A percentile compares a stretch with the other conserved stretches of the same genome.
Evolutionary conservation across 2,888 invertebrate genomes (phyloP).

Genomic region (Cheilosia scutellata): DNA sequence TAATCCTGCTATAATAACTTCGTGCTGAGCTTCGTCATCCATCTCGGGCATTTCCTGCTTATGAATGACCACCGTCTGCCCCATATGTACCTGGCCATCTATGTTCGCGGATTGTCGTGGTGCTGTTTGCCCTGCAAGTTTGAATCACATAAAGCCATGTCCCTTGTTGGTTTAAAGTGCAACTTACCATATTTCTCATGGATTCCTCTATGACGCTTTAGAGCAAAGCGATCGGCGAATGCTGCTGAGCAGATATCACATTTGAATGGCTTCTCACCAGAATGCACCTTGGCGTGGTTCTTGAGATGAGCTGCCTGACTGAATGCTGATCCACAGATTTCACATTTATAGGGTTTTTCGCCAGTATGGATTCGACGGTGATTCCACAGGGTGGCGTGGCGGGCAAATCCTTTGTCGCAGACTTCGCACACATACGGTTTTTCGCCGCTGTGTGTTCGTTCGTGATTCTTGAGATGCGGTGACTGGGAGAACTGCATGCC

Average conservation of each 20-base stretch:
- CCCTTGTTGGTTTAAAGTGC: not conserved
- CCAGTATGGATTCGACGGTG: constrained; percentile 95
- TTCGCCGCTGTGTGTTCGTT: constrained; percentile 94
- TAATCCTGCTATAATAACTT: constrained; percentile 83
- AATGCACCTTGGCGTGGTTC: constrained; percentile 94
- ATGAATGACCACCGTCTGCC: constrained; percentile 81
- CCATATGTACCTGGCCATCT: constrained; percentile 59
- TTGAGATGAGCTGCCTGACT: constrained; percentile 95
- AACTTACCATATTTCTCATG: constrained; percentile 92
- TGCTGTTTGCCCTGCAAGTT: constrained; percentile 81
- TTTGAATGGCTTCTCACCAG: constrained; percentile 92
- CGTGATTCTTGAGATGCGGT: constrained; percentile 94
- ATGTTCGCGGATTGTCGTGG: constrained; percentile 84
- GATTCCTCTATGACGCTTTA: constrained; percentile 93
- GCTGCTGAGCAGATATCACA: constrained; percentile 94
- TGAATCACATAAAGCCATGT: not conserved
- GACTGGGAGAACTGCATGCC: constrained; percentile 96
- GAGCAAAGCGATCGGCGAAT: constrained; percentile 93
- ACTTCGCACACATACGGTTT: constrained; percentile 95
- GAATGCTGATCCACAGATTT: constrained; percentile 94
- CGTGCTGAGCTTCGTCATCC: constrained; percentile 84
- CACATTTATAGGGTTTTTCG: constrained; percentile 87
- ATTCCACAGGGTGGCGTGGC: constrained; percentile 95
- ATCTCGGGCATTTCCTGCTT: constrained; percentile 83
- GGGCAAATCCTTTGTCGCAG: constrained; percentile 94